Percentiles rank a stretch among this genome's conserved stretches.
These are phyloP conservation scores for Lepus townsendii DNA, from an alignment of 2,797 vertebrate species.

Conservation along the genomic window DNA sequence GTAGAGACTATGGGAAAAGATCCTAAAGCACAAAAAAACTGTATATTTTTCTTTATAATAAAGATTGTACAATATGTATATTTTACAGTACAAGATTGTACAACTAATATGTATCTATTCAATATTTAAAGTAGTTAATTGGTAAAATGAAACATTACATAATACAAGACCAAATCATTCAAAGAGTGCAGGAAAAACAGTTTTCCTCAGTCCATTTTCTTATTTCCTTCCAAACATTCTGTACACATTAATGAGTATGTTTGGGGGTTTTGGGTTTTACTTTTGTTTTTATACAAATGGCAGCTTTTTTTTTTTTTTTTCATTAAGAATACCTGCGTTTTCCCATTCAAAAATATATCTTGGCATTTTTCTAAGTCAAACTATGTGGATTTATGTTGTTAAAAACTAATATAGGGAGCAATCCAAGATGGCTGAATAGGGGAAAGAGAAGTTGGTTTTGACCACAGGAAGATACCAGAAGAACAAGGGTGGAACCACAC, in stretches of 20 bases:
- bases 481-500: no score
- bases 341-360: neutral
- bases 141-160: neutral
- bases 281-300: neutral
- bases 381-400: neutral
- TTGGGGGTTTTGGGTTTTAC: neutral
- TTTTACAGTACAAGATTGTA: neutral
- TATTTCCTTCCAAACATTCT: neutral
- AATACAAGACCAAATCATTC: slow-evolving; percentile 44
- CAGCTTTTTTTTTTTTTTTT: neutral
- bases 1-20: neutral
- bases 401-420: neutral
- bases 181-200: neutral
- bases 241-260: neutral
- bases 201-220: neutral
- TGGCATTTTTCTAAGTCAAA: neutral
- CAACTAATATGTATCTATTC: neutral
- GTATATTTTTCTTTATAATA: neutral
- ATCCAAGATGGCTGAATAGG: no score
- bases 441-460: no score
- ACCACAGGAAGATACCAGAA: no score
- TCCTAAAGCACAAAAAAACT: slow-evolving; percentile 1
- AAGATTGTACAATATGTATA: neutral
- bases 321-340: no score
- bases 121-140: neutral